Base-by-base conservation (phyloP, 92 coral and sea anemone genomes). In the Parazoanthus swiftii region DNA sequence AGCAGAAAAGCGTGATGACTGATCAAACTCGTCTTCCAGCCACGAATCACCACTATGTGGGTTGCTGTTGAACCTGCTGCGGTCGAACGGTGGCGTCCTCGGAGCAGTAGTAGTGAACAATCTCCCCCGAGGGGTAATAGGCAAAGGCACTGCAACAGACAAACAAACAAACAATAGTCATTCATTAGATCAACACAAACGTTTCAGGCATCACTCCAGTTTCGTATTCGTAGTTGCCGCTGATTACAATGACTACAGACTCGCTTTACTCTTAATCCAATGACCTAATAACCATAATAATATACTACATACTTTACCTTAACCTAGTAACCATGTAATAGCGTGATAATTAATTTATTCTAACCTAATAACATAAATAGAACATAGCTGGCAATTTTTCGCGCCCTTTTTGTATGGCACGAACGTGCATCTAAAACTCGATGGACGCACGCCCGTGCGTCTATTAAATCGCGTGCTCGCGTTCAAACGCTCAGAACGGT, bases 51-150 rank as follows among this genome's bases (percentile, higher is more conserved):
- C 23, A 26, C n/a, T n/a, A 78, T 79, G 39, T 50, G 68, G 83
- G 58, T 79, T 79, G 83, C n/a, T 79, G 83, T 33, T 37, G 38
- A 2, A 4, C 21, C 29, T 79, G 83, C 38, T 79, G 83, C 18
- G 93, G 85, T 70, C 95, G 93, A 14, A 92, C 92, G 10, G 91
- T 65, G 15, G 95, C 95, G 85, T 92, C 92, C 81, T 94, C 93
- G 92, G 91, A 93, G 85, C 99, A 97, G 88, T 95, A 95, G 89
- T 95, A 97, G 83, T 97, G 99, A 15, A 95, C 92, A 82, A 97
- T 97, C 74, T 97, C 99, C 3, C 99, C 99, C 76, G 89, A 90
- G 46, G 99, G 99, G 67, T 97, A 97, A 85, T 92, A 92, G 1
- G 98, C 99, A 88, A 97, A 97, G 70, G 99, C 99, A 88, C 99